Conservation (phyloP, 2,888 invertebrate genomes). For the Hypselothyrea guttata region DNA sequence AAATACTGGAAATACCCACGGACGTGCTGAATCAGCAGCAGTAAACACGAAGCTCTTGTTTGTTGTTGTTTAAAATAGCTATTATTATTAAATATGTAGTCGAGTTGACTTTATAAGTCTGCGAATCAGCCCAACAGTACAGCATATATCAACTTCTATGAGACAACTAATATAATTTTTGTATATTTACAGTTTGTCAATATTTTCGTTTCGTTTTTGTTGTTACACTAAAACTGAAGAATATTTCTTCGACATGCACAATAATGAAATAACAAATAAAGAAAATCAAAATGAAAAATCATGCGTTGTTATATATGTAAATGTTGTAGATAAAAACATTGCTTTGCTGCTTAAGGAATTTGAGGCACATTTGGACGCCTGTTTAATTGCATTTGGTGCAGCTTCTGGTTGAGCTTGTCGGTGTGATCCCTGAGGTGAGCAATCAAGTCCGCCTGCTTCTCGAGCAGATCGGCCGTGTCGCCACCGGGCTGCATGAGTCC, state of each 20-base stretch:
- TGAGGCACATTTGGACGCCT: constrained; percentile 74
- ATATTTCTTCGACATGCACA: constrained; percentile 41
- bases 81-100: constrained; percentile 16
- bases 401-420: constrained; percentile 85
- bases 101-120: constrained; percentile 11
- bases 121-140: too few relatives aligned
- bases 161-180: neutral
- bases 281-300: constrained; percentile 8
- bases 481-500: constrained; percentile 83
- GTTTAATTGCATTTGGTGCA: constrained; percentile 85
- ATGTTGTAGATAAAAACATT: constrained; percentile 9
- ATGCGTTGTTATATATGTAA: constrained; percentile 6
- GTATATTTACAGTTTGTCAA: constrained; percentile 42
- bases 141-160: constrained; percentile 1
- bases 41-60: constrained; percentile 3
- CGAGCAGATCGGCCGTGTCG: constrained; percentile 85
- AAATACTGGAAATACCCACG: constrained; percentile 86
- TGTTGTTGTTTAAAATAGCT: constrained; percentile 11
- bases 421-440: constrained; percentile 87
- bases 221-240: constrained; percentile 36
- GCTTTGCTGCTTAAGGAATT: constrained; percentile 53
- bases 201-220: too few relatives aligned
- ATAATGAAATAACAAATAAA: constrained; percentile 29
- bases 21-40: constrained; percentile 28
- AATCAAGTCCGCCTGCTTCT: constrained; percentile 89